phyloP scores from a whole-genome alignment of 2,888 invertebrate genomes.

The Leucoptera coffeella region DNA sequence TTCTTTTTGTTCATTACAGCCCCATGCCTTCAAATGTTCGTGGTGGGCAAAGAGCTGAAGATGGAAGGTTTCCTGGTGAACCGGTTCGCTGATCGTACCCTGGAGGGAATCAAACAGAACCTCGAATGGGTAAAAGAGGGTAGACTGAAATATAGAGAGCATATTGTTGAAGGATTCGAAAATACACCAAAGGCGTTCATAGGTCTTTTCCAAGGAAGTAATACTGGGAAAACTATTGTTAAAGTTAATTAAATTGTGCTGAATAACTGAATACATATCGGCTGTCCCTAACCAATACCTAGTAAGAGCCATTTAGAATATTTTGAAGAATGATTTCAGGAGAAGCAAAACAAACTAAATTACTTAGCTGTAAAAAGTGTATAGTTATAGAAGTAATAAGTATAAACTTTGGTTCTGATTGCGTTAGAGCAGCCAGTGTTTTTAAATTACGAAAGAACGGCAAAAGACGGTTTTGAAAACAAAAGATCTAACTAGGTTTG shows the following conservation, averaged over 20 bases:
- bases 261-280: slow-evolving; percentile 7
- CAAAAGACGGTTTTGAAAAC: too few species aligned
- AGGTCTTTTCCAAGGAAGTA: slow-evolving; percentile 54
- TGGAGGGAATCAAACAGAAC: slow-evolving; percentile 56
- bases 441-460: too few species aligned
- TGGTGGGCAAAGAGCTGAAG: slow-evolving; percentile 53
- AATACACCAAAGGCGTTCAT: slow-evolving; percentile 59
- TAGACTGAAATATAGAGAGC: slow-evolving; percentile 60
- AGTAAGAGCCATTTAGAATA: too few species aligned
- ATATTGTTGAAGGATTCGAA: slow-evolving; percentile 60
- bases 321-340: too few species aligned
- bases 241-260: slow-evolving; percentile 19
- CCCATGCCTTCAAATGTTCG: slow-evolving; percentile 36
- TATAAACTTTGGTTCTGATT: too few species aligned
- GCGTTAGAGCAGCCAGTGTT: too few species aligned
- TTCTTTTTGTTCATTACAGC: too few species aligned
- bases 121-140: slow-evolving; percentile 58
- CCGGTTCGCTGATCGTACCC: slow-evolving; percentile 44
- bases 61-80: slow-evolving; percentile 58
- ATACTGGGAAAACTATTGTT: slow-evolving; percentile 62
- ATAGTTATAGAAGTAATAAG: too few species aligned
- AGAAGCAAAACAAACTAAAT: too few species aligned
- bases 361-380: too few species aligned
- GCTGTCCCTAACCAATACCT: slow-evolving; percentile 12
- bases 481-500: too few species aligned